phyloP scores from a whole-genome alignment of 2,888 invertebrate genomes.

The Chorisops tibialis region DNA sequence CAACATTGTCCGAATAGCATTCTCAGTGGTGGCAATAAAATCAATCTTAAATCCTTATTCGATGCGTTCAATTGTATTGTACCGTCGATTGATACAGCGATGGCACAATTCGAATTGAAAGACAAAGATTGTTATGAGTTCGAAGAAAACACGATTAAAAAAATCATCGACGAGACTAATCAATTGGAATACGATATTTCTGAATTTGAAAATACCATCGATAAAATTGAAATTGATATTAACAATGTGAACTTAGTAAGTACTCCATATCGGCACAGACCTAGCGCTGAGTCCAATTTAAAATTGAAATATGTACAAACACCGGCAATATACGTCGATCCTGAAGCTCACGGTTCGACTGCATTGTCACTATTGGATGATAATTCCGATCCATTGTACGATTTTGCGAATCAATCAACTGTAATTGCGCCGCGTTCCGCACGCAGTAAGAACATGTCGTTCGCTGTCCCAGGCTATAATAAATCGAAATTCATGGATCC shows the following conservation, averaged over 20 bases:
- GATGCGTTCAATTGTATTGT: conserved; percentile 20
- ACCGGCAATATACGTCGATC: conserved; percentile 41
- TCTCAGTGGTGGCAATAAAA: conserved; percentile 20
- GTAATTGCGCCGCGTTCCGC: neutral
- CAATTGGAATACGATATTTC: conserved; percentile 5
- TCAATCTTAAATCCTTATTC: conserved; percentile 26
- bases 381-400: conserved; percentile 29
- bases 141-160: conserved; percentile 38
- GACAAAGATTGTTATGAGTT: conserved; percentile 36
- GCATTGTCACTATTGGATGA: conserved; percentile 25
- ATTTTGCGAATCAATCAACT: conserved; percentile 23
- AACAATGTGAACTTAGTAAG: conserved; percentile 4
- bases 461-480: conserved; percentile 29
- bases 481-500: conserved; percentile 46
- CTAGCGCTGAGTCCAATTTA: conserved; percentile 33
- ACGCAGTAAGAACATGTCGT: neutral
- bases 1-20: neutral
- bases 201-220: conserved; percentile 13
- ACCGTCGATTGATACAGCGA: neutral
- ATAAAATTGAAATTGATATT: conserved; percentile 8
- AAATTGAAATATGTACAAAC: conserved; percentile 44
- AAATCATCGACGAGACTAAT: conserved; percentile 33
- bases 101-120: neutral
- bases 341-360: neutral
- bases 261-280: conserved; percentile 30